phyloP scores from a whole-genome alignment of 2,113 vertebrate species.

The Gopherus flavomarginatus region DNA sequence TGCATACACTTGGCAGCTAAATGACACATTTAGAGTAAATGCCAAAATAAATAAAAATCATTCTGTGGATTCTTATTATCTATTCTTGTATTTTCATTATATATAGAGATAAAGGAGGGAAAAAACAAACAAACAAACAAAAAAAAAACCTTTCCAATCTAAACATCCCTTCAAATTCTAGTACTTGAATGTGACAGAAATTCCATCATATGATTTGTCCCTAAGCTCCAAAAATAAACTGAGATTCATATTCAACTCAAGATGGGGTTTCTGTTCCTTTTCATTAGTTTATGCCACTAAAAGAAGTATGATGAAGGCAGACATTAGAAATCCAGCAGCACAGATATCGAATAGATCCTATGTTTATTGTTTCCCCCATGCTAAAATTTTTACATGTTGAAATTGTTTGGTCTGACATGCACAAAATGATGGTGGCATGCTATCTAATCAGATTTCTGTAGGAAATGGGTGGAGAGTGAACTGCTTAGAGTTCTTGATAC shows the following conservation, averaged over 20 bases:
- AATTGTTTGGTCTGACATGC: not conserved
- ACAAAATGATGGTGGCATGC: not conserved
- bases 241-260: constrained; percentile 5
- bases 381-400: not conserved
- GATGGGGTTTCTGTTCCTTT: constrained; percentile 16
- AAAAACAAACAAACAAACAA: too few species aligned
- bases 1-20: constrained; percentile 18
- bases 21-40: constrained; percentile 44
- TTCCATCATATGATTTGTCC: constrained; percentile 27
- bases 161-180: constrained; percentile 8
- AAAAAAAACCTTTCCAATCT: not conserved
- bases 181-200: constrained; percentile 8
- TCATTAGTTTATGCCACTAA: not conserved
- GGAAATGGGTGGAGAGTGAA: not conserved
- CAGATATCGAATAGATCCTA: constrained; percentile 10
- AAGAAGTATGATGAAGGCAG: constrained; percentile 31
- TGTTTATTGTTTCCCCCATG: not conserved
- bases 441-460: not conserved
- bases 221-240: constrained; percentile 48
- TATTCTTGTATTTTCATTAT: constrained; percentile 21
- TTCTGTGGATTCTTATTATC: not conserved
- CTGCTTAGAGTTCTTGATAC: not conserved
- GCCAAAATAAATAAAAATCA: constrained; percentile 53
- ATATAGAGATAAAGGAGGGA: not conserved
- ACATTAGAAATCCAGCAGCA: constrained; percentile 21